These are phyloP conservation scores for Anseranas semipalmata DNA, from an alignment of 2,113 vertebrate species.

Conservation along the genomic window DNA sequence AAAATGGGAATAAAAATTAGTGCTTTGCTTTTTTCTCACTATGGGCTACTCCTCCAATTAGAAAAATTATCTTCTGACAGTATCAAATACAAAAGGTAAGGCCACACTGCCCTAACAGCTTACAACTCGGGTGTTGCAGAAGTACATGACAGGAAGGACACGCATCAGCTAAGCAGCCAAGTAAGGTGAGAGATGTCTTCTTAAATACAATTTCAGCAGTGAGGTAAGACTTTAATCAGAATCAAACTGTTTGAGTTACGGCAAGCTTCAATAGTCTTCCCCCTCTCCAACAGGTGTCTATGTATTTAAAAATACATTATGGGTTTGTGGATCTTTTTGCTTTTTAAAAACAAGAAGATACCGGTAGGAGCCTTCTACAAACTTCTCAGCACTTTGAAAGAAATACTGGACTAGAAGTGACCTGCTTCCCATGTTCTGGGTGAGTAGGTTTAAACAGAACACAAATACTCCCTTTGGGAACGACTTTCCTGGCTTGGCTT, in stretches of 20 bases:
- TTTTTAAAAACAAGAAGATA: neutral
- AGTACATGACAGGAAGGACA: neutral
- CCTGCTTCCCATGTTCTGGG: neutral
- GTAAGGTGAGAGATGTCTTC: neutral
- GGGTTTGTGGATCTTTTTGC: neutral
- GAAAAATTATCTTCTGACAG: neutral
- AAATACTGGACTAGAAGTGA: neutral
- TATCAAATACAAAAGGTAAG: neutral
- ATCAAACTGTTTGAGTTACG: neutral
- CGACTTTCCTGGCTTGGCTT: neutral
- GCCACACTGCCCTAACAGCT: neutral
- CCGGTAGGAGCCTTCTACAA: neutral
- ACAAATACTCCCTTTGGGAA: constrained; percentile 3
- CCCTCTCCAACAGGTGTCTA: neutral
- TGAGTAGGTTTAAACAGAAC: constrained; percentile 20
- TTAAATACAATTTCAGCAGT: neutral
- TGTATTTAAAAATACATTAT: neutral
- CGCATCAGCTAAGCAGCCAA: neutral
- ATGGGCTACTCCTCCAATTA: neutral
- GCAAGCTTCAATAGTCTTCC: neutral
- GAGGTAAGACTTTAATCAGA: neutral
- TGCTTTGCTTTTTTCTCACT: neutral
- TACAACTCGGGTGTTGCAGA: neutral
- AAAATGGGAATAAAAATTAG: neutral
- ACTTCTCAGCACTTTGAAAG: neutral